Percentiles rank a stretch among this genome's conserved stretches.
phyloP scores from a whole-genome alignment of 2,797 vertebrate genomes.

The Periophthalmus magnuspinnatus region DNA sequence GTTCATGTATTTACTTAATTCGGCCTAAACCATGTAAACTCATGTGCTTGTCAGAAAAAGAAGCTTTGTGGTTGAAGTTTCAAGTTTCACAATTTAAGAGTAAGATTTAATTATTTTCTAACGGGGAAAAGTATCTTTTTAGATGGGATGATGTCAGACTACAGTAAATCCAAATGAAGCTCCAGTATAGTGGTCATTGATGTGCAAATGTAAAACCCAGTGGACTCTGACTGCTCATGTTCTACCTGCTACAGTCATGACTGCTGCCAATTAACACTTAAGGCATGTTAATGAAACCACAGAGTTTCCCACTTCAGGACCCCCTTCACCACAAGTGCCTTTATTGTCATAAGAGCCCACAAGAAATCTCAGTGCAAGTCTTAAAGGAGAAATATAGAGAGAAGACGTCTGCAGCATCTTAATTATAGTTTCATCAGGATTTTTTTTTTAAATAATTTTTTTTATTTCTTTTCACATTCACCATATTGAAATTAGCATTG shows the following conservation, averaged over 20 bases:
- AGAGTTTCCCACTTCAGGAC: constrained; percentile 75
- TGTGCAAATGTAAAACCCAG: constrained; percentile 70
- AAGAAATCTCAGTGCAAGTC: constrained; percentile 67
- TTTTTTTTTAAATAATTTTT: too few relatives aligned
- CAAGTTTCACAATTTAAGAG: too few relatives aligned
- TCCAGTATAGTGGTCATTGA: constrained; percentile 62
- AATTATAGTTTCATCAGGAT: not conserved
- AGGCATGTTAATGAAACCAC: constrained; percentile 77
- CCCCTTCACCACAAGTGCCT: constrained; percentile 72
- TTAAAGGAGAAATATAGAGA: constrained; percentile 29
- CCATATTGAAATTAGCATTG: not conserved
- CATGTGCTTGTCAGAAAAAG: too few relatives aligned
- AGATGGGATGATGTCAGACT: constrained; percentile 74
- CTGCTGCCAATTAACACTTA: constrained; percentile 80
- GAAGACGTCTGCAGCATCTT: not conserved
- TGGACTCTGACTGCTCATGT: constrained; percentile 56
- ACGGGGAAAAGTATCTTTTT: constrained; percentile 41
- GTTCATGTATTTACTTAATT: not conserved
- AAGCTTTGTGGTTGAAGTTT: too few relatives aligned
- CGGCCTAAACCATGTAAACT: too few relatives aligned
- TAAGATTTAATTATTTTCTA: not conserved
- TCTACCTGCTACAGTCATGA: constrained; percentile 73
- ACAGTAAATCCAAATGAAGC: constrained; percentile 72
- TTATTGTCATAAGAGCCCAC: constrained; percentile 66
- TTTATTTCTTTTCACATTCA: not conserved